Percentiles rank a stretch among this genome's conserved stretches.
phyloP scores from a whole-genome alignment of 2,888 invertebrate genomes.

The Sminthurinus aureus region DNA sequence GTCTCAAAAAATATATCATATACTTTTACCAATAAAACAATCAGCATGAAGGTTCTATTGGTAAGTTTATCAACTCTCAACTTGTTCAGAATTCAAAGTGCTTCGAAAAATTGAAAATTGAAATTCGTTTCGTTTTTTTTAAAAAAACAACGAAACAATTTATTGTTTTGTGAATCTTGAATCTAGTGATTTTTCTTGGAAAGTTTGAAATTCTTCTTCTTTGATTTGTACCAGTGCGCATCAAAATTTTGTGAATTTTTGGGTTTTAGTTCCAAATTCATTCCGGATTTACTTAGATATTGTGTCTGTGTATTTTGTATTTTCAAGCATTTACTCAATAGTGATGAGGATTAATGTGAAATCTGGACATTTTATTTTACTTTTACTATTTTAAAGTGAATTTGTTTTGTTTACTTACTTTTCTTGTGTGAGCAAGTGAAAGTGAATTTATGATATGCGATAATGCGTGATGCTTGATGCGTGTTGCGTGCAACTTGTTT shows the following conservation, averaged over 20 bases:
- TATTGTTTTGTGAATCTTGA: slow-evolving; percentile 6
- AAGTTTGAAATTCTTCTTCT: slow-evolving; percentile 7
- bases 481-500: too few relatives aligned
- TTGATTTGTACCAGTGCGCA: background rate
- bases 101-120: background rate
- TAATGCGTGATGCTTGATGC: too few relatives aligned
- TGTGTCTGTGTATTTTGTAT: background rate
- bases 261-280: too few relatives aligned
- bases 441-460: background rate
- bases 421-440: background rate
- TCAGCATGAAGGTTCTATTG: slow-evolving; percentile 33
- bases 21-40: slow-evolving; percentile 8
- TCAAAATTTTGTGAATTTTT: slow-evolving; percentile 4
- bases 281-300: background rate
- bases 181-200: background rate
- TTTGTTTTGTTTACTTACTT: background rate
- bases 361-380: background rate
- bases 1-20: background rate
- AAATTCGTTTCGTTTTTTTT: background rate
- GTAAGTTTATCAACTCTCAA: slow-evolving; percentile 13
- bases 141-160: too few relatives aligned
- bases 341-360: background rate
- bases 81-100: background rate
- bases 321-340: background rate
- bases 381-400: background rate